These are phyloP conservation scores for Exephanes ischioxanthus DNA, from an alignment of 2,888 invertebrate species.

Conservation along the genomic window DNA sequence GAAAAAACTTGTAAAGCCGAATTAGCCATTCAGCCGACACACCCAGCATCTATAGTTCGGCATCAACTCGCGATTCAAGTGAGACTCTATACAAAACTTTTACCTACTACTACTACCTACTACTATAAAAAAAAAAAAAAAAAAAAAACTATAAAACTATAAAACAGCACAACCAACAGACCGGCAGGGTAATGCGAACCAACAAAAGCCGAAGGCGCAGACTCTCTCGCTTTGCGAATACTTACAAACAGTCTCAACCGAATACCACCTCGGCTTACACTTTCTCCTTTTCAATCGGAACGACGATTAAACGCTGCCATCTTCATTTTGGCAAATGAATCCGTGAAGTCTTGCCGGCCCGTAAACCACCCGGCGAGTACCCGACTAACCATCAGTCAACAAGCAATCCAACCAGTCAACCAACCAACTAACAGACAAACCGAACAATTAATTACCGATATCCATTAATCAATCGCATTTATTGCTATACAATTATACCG, in stretches of 20 bases:
- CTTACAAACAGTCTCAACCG: not conserved
- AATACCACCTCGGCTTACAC: constrained; percentile 42
- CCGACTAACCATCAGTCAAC: constrained; percentile 66
- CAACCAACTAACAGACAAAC: constrained; percentile 71
- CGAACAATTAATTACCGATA: constrained; percentile 57
- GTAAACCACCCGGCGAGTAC: constrained; percentile 36
- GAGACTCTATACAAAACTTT: constrained; percentile 65
- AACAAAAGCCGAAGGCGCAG: constrained; percentile 39
- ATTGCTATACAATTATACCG: constrained; percentile 23
- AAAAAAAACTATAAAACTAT: constrained; percentile 38
- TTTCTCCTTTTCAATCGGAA: not conserved
- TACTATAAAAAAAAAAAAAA: constrained; percentile 32
- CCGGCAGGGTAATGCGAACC: constrained; percentile 54
- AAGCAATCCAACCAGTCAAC: constrained; percentile 70
- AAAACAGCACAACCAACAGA: constrained; percentile 67
- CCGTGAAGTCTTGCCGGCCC: not conserved
- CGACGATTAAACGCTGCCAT: constrained; percentile 10
- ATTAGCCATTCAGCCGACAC: constrained; percentile 67
- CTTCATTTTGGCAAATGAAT: not conserved
- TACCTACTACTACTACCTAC: constrained; percentile 45
- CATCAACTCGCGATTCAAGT: constrained; percentile 66
- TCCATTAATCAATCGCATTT: constrained; percentile 43
- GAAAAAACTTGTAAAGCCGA: constrained; percentile 60
- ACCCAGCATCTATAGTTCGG: constrained; percentile 65
- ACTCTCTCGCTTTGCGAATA: constrained; percentile 7